Base-by-base conservation (phyloP, 1,140 invertebrate genomes). In the Gonioctena quinquepunctata region DNA sequence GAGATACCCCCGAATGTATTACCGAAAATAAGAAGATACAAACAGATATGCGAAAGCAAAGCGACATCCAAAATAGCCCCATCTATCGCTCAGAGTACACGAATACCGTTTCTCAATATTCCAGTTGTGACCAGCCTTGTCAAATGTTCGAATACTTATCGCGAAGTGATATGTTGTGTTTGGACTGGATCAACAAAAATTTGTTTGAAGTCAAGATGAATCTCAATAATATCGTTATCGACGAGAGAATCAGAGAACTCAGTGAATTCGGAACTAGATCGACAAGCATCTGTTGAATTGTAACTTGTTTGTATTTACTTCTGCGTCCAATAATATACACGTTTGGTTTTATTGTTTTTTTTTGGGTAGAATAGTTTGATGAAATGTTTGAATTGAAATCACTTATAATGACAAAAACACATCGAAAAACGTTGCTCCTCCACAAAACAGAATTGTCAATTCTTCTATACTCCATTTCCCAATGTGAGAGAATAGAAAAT, bases 171-270 rank as follows among this genome's bases (percentile, higher is more conserved):
- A n/a, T 72, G 16, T 64, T 68, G 25, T 68, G 66, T 16, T 26
- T 72, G n/a, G 54, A 72, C 13, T 72, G 70, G 70, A 52, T 72
- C 18, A 42, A 72, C 16, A 65, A 64, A 16, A 52, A 72, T 33
- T 33, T 72, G 23, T 72, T 72, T 28, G 21, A 68, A 11, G 50
- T 72, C 6, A 48, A 59, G 22, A 26, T 72, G 7, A 68, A 72
- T 64, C 50, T 60, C 3, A 50, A 68, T 8, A 72, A 50, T 7
- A 49, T 72, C 5, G 64, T 72, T 50, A n/a, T 72, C 4, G 70
- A 72, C 18, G 70, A 72, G 26, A 68, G 68, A 27, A 72, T 72
- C 33, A 68, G 61, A 56, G 61, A 68, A 56, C 4, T 72, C 7
- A 72, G 70, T 52, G 70, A 72, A 59, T 22, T 66, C 16, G 63